Base-by-base conservation (phyloP, 2,797 vertebrate species). In the Falco novaeseelandiae region DNA sequence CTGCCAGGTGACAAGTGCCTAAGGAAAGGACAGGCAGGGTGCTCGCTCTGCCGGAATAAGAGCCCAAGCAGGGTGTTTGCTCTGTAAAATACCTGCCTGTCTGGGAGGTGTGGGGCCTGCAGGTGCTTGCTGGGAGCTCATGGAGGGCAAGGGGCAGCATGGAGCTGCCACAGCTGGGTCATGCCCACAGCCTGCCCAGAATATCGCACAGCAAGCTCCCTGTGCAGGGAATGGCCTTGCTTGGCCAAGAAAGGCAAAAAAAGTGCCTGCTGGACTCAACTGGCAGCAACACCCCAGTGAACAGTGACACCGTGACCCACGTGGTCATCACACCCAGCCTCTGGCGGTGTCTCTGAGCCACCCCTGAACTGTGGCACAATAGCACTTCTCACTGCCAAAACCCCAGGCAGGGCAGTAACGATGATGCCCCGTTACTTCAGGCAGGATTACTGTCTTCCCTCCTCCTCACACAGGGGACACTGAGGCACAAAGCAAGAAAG, bases 141-240 rank as follows among this genome's bases (percentile, higher is more conserved):
- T 40, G n/a, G n/a, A 34, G 13, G 40, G 34, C 77, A 22, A 22
- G 62, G 59, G 27, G 36, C 6, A 26, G 49, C 2, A 0, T 1
- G 0, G 40, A 65, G 36, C 62, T 65, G 69, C 27, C 22, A 3
- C 11, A 21, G 46, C 46, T 54, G 3, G 1, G 25, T 54, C 20
- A 3, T 27, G 23, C 32, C 40, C 48, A 18, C 16, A 44, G 27
- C 57, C 3, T 0, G 62, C 54, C 34, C 54, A 40, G 32, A 70
- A 57, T 14, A 80, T 44, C 49, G n/a, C 67, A 22, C 20, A 30
- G 54, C 63, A 77, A 77, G 72, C 81, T 92, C 69, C 1, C 30
- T 2, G 0, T 6, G 42, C 11, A 10, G 42, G 30, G n/a, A 87
- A 73, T 1, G 3, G 87, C 36, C 55, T 89, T 0, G 0, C 5